Base-by-base conservation (phyloP, 2,113 vertebrate genomes). In the Argyrosomus japonicus region DNA sequence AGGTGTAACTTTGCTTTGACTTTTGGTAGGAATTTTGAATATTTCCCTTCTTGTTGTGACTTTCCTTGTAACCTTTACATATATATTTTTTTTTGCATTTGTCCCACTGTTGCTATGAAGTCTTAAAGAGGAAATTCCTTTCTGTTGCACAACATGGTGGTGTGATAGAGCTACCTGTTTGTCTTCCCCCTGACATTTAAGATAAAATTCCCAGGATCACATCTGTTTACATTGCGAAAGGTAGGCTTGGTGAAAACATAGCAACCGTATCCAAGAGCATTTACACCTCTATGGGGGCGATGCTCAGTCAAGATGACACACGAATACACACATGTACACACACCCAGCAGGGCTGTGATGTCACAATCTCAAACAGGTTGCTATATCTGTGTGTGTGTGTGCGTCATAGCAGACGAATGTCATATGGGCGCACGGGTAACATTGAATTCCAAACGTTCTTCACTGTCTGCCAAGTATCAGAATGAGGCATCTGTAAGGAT, bases 231-330 rank as follows among this genome's bases (percentile, higher is more conserved):
- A 75, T 15, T 80, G 61, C 23, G 36, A 75, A 74, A 74, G 40
- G 74, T 85, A 53, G 82, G 78, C 67, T 81, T 6, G 71, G 72
- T 43, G 68, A 54, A 81, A 90, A 90, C 85, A 93, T 89, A 84
- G 91, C 89, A 93, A 91, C 92, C 0, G 88, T 93, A 87, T 85
- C 87, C 60, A 89, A 29, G 75, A 0, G 70, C 86, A 19, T 53
- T 84, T 68, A 32, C 79, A 85, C 77, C 87, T 86, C 67, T 65
- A n/a, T 5, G 68, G 51, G 51, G 72, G 32, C 27, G 50, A 53
- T 79, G 64, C 68, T 32, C 27, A 27, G n/a, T 40, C 6, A 18
- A 23, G 40, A 47, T 77, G 53, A 58, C 27, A 0, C 50, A 68
- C 54, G 61, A 57, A 75, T 45, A 64, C 79, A 70, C 18, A 27